Base-by-base conservation (phyloP, 2,797 vertebrate species). In the Sebastolobus altivelis region DNA sequence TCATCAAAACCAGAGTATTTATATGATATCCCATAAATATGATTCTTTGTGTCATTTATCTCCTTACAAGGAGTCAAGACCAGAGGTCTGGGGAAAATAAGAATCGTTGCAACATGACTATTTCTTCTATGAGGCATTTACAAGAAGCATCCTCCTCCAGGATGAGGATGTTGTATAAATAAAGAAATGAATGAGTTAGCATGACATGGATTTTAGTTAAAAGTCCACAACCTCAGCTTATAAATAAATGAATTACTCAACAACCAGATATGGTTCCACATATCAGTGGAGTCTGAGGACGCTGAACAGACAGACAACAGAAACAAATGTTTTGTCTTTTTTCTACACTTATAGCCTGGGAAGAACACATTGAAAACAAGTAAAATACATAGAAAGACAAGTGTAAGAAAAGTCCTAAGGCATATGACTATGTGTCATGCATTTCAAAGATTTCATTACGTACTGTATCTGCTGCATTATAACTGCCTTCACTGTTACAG, bases 31-130 rank as follows among this genome's bases (percentile, higher is more conserved):
- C 54, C 76, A 80, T 87, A 66, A 81, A 75, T 43, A 77, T 77
- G 25, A 87, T 85, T 87, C 66, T 75, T 35, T 69, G 40, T 75
- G 78, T 88, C 87, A 75, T 84, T 75, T 68, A 60, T 79, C 75
- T 72, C 91, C 87, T 90, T 87, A 91, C 55, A 93, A 92, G 92
- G 91, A 87, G 35, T 82, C 52, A 25, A 76, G 68, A 20, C 18
- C 58, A 77, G 49, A 65, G 58, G 43, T 49, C 70, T 33, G 54
- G 49, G 43, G 62, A 61, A 68, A 55, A 65, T 31, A 52, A 49
- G 70, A 66, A 69, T 79, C 54, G 46, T 61, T 46, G 56, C 61
- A 71, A 49, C 55, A 25, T n/a, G 60, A 37, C 65, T 65, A 8
- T 35, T 60, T 72, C 33, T 40, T 25, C 25, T 38, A 10, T 22